A percentile compares a stretch with the other conserved stretches of the same genome.
These are phyloP conservation scores for Anthopleura xanthogrammica DNA, from an alignment of 92 coral and sea anemone genomes.

Conservation along the genomic window DNA sequence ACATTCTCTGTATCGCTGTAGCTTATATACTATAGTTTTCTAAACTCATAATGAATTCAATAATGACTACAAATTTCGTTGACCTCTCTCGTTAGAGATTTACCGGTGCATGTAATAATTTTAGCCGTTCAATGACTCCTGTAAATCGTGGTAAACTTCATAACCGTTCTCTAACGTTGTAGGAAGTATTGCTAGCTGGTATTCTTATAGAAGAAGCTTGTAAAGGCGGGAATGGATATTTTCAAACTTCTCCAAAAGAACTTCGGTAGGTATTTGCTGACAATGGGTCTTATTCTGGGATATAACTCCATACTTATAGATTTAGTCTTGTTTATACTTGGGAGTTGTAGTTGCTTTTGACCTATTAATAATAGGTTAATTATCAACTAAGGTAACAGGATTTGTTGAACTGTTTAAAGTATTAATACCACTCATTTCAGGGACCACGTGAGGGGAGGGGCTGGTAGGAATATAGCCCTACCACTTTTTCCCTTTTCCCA, in stretches of 20 bases:
- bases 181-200: constrained; percentile 86
- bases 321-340: too few species aligned
- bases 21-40: neutral
- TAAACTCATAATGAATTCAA: neutral
- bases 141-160: neutral
- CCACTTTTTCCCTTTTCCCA: too few species aligned
- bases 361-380: constrained; percentile 6
- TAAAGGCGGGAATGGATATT: constrained; percentile 87
- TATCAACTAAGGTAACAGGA: neutral
- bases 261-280: constrained; percentile 48
- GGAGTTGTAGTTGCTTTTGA: neutral
- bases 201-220: constrained; percentile 86
- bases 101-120: neutral
- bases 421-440: neutral
- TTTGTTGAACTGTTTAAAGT: neutral
- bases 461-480: too few species aligned
- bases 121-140: neutral
- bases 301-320: too few species aligned
- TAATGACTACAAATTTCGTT: too few species aligned
- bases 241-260: constrained; percentile 72
- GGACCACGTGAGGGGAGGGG: too few species aligned
- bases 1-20: neutral
- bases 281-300: neutral
- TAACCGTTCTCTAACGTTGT: constrained; percentile 14
- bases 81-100: too few species aligned